Evolutionary conservation across 2,888 invertebrate species (phyloP).

Genomic region (Hybos culiciformis): DNA sequence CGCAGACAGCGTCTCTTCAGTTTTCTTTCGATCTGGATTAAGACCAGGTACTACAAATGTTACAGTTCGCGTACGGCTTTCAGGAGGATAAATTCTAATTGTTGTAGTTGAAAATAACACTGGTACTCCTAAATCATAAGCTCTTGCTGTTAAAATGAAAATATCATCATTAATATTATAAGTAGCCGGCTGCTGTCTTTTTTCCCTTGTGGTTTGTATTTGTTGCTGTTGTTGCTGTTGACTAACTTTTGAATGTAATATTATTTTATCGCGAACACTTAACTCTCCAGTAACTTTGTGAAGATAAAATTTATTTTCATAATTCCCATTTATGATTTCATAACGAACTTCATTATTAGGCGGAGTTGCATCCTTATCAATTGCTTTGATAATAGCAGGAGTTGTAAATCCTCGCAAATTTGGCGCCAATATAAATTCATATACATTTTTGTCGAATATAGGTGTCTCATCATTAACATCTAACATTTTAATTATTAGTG

Average conservation of each 20-base stretch:
- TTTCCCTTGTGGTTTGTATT: slow-evolving; percentile 7
- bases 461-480: slow-evolving; percentile 81
- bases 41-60: slow-evolving; percentile 69
- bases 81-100: slow-evolving; percentile 66
- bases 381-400: slow-evolving; percentile 66
- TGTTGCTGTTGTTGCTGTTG: slow-evolving; percentile 12
- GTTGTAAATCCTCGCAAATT: slow-evolving; percentile 62
- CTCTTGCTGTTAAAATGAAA: slow-evolving; percentile 57
- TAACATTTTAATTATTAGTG: slow-evolving; percentile 59
- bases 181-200: slow-evolving; percentile 29
- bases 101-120: slow-evolving; percentile 56
- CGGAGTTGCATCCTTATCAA: slow-evolving; percentile 66
- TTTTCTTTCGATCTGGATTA: slow-evolving; percentile 55
- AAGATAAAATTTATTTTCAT: slow-evolving; percentile 57
- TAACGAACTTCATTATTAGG: slow-evolving; percentile 79
- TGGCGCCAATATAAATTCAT: slow-evolving; percentile 66
- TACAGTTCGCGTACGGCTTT: slow-evolving; percentile 59
- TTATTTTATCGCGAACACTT: slow-evolving; percentile 40
- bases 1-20: slow-evolving; percentile 60
- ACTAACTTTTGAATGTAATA: slow-evolving; percentile 20
- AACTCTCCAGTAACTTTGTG: slow-evolving; percentile 67
- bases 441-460: slow-evolving; percentile 60
- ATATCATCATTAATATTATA: slow-evolving; percentile 36
- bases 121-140: slow-evolving; percentile 75
- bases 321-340: slow-evolving; percentile 65